Evolutionary conservation across 2,888 invertebrate genomes (phyloP).

Genomic region (Eupithecia abbreviata): DNA sequence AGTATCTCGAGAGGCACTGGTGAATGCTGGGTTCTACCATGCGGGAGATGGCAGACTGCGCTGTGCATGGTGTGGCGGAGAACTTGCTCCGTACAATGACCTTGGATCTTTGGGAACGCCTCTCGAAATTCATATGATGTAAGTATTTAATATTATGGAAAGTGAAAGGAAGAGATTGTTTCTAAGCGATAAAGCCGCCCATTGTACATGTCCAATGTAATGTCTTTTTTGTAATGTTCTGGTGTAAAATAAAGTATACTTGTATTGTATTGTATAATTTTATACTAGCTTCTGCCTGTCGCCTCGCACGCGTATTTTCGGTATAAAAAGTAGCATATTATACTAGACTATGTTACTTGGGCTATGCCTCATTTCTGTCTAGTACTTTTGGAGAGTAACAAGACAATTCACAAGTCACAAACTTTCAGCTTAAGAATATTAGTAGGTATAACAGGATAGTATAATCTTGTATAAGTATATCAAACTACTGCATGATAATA

Average conservation of each 20-base stretch:
- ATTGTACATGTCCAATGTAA: too few species aligned
- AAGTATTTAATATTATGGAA: conserved; percentile 42
- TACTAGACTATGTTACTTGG: too few species aligned
- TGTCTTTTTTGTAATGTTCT: too few species aligned
- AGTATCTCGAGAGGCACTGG: conserved; percentile 88
- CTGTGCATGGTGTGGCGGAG: conserved; percentile 92
- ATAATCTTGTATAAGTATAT: background rate
- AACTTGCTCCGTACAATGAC: conserved; percentile 85
- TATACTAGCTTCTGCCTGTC: background rate
- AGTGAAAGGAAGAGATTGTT: too few species aligned
- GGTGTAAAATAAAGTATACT: too few species aligned
- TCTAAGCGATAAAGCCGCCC: too few species aligned
- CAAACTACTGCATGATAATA: background rate
- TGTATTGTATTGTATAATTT: background rate
- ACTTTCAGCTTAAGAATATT: too few species aligned
- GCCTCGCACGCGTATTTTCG: background rate
- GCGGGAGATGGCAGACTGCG: conserved; percentile 87
- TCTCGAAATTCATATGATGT: conserved; percentile 86
- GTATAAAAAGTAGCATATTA: too few species aligned
- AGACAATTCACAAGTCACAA: too few species aligned
- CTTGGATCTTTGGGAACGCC: conserved; percentile 85
- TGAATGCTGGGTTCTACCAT: conserved; percentile 94
- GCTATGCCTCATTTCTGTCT: too few species aligned
- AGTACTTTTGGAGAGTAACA: too few species aligned
- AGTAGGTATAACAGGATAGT: too few species aligned